Conservation (phyloP, 2,113 vertebrate genomes). For the Pachypanchax playfairii region DNA sequence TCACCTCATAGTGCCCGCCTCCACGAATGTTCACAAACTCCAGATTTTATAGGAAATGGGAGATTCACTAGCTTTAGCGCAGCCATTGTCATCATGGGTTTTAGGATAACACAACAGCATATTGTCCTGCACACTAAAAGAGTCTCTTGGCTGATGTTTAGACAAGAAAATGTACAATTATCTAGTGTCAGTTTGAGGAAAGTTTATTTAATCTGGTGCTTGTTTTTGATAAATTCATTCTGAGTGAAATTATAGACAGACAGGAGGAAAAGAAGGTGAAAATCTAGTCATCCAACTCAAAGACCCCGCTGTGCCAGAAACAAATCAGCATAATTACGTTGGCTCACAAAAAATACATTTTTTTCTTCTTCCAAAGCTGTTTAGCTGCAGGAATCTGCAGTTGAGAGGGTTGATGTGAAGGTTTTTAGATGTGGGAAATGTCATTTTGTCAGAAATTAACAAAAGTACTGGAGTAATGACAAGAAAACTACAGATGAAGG, state of each 20-base stretch:
- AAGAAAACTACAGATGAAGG: slow-evolving; percentile 41
- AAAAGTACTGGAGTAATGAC: slow-evolving; percentile 50
- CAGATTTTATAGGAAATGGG: too few species aligned
- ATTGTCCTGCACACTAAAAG: slow-evolving; percentile 2
- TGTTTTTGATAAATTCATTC: slow-evolving; percentile 1
- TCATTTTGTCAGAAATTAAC: slow-evolving; percentile 55
- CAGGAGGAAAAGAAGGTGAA: slow-evolving; percentile 19
- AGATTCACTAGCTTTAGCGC: too few species aligned
- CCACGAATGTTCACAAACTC: too few species aligned
- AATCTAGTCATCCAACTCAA: slow-evolving; percentile 38
- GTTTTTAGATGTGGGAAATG: slow-evolving; percentile 51
- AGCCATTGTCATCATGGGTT: too few species aligned
- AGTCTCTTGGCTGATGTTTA: neutral
- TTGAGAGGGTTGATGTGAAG: slow-evolving; percentile 6
- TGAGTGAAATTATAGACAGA: neutral
- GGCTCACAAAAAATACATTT: slow-evolving; percentile 60
- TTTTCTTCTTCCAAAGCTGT: slow-evolving; percentile 28
- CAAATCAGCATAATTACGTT: slow-evolving; percentile 63
- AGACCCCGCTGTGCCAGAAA: slow-evolving; percentile 46
- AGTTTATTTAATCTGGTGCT: neutral
- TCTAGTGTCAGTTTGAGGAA: neutral
- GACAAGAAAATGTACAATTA: neutral
- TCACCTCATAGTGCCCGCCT: too few species aligned
- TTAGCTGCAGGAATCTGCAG: slow-evolving; percentile 20
- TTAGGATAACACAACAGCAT: neutral